Conservation (phyloP, 2,888 invertebrate species). For the Zhuqinia jingwanae region DNA sequence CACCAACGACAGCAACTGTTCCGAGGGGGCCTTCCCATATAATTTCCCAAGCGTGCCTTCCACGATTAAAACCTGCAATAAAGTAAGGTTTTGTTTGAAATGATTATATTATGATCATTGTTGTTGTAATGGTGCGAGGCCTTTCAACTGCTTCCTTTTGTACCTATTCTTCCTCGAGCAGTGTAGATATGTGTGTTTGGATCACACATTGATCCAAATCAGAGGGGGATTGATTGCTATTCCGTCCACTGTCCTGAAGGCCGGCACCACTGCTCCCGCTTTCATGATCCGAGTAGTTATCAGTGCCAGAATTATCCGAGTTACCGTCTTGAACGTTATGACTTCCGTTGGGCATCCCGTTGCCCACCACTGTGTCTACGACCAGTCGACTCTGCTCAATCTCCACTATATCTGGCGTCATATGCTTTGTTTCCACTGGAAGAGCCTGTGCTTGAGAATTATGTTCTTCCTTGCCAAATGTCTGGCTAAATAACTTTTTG, state of each 20-base stretch:
- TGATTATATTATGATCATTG: not conserved
- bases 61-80: slow-evolving; percentile 88
- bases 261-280: slow-evolving; percentile 61
- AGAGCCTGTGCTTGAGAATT: slow-evolving; percentile 37
- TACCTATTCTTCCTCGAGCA: slow-evolving; percentile 89
- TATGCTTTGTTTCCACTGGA: not conserved
- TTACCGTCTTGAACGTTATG: slow-evolving; percentile 26
- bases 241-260: slow-evolving; percentile 58
- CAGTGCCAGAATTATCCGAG: slow-evolving; percentile 58
- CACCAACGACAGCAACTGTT: slow-evolving; percentile 98
- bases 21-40: slow-evolving; percentile 99
- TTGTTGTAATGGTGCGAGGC: no score
- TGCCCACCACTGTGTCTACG: slow-evolving; percentile 32
- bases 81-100: not conserved
- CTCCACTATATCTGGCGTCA: not conserved
- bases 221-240: slow-evolving; percentile 71
- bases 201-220: slow-evolving; percentile 56
- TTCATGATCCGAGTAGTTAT: slow-evolving; percentile 66
- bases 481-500: slow-evolving; percentile 56
- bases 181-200: slow-evolving; percentile 80
- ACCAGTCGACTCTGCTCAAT: slow-evolving; percentile 25
- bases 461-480: slow-evolving; percentile 63
- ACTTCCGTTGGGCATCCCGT: slow-evolving; percentile 60
- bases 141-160: slow-evolving; percentile 74
- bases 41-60: slow-evolving; percentile 98